Conservation (phyloP, 2,797 vertebrate species). For the Ambastaia sidthimunki region DNA sequence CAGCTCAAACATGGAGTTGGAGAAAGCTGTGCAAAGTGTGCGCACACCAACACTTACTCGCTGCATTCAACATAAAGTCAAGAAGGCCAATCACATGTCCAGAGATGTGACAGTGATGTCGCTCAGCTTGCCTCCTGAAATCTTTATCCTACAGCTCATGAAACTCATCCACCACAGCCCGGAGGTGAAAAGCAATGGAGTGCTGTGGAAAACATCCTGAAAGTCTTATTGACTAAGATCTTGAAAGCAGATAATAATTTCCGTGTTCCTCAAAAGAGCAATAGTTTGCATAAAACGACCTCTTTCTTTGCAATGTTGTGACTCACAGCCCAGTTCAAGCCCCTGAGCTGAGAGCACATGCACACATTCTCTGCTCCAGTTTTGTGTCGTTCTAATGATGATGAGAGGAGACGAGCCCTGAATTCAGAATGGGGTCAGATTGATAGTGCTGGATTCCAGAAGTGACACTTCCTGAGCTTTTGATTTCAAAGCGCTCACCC, state of each 20-base stretch:
- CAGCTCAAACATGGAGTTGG: conserved; percentile 51
- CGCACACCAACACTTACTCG: background rate
- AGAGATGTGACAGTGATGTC: conserved; percentile 27
- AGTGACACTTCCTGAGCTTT: conserved; percentile 24
- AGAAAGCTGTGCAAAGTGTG: conserved; percentile 32
- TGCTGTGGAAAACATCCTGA: conserved; percentile 25
- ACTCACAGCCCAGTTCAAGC: conserved; percentile 55
- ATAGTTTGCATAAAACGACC: conserved; percentile 55
- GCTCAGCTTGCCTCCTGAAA: background rate
- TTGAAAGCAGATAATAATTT: conserved; percentile 54
- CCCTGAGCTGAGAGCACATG: conserved; percentile 36
- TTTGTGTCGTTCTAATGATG: conserved; percentile 43
- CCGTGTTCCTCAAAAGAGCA: conserved; percentile 46
- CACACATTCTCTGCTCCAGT: conserved; percentile 4
- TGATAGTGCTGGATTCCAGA: conserved; percentile 18
- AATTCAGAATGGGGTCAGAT: conserved; percentile 35
- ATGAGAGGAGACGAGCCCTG: conserved; percentile 30
- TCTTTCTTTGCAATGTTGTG: conserved; percentile 51
- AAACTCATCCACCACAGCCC: conserved; percentile 34
- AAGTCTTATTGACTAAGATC: conserved; percentile 46
- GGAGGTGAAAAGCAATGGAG: conserved; percentile 1
- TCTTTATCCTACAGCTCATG: background rate
- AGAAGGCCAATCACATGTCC: background rate
- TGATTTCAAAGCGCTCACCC: conserved; percentile 28
- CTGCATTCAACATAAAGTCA: background rate